A percentile compares a stretch with the other conserved stretches of the same genome.
Evolutionary conservation across 2,888 invertebrate species (phyloP).

Genomic region (Apodemia duryi): DNA sequence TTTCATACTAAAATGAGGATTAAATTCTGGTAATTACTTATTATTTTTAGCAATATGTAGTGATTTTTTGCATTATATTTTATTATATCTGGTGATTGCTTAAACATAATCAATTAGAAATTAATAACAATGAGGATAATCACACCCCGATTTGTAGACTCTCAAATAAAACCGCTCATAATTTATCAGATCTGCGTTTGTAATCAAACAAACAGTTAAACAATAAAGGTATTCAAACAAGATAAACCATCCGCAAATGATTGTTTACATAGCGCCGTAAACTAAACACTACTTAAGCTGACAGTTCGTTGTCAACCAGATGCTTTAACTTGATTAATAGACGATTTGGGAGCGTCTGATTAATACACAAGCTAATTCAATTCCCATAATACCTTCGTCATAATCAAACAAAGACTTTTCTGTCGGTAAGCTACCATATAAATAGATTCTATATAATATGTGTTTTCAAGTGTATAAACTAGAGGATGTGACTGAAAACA

Average conservation of each 20-base stretch:
- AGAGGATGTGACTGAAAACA: too few species aligned
- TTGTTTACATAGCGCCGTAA: constrained; percentile 58
- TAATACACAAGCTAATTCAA: constrained; percentile 59
- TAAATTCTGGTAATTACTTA: too few species aligned
- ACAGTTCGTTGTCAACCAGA: constrained; percentile 74
- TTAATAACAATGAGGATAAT: background rate
- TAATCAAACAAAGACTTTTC: constrained; percentile 45
- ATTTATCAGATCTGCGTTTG: constrained; percentile 39
- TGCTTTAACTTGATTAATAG: constrained; percentile 76
- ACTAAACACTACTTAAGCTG: constrained; percentile 74
- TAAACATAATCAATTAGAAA: background rate
- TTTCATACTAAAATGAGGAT: too few species aligned
- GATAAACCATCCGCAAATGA: constrained; percentile 60
- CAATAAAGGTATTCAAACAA: constrained; percentile 57
- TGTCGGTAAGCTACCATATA: background rate
- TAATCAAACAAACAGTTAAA: constrained; percentile 58
- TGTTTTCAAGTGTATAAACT: too few species aligned
- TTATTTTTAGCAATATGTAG: too few species aligned
- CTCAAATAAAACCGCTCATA: constrained; percentile 18
- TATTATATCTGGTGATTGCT: too few species aligned
- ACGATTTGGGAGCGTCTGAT: constrained; percentile 65
- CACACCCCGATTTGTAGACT: constrained; percentile 19
- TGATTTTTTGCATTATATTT: too few species aligned
- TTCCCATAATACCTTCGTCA: constrained; percentile 58
- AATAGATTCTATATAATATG: too few species aligned